A percentile compares a stretch with the other conserved stretches of the same genome.
Conservation (phyloP, 1,140 invertebrate genomes). For the Teleopsis dalmanni region DNA sequence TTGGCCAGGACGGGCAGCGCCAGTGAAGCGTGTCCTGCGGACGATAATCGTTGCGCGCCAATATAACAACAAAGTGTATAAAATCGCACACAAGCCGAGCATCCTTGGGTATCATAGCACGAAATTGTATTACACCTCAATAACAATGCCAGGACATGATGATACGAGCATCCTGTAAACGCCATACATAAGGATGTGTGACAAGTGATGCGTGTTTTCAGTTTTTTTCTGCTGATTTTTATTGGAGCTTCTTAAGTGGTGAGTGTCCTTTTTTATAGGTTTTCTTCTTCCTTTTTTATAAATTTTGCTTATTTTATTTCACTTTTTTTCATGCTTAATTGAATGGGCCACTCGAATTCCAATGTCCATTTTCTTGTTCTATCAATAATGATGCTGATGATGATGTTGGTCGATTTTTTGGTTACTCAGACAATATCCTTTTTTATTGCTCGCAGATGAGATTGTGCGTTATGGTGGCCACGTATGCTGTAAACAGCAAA, state of each 20-base stretch:
- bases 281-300: slow-evolving; percentile 4
- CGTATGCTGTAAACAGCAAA: too few relatives aligned
- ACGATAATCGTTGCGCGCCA: slow-evolving; percentile 9
- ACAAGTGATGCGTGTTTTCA: slow-evolving; percentile 45
- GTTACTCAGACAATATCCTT: too few relatives aligned
- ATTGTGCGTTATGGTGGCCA: too few relatives aligned
- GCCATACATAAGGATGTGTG: slow-evolving; percentile 28
- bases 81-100: neutral
- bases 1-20: neutral
- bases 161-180: slow-evolving; percentile 11
- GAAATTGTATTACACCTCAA: slow-evolving; percentile 45
- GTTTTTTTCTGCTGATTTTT: too few relatives aligned
- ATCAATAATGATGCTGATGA: neutral
- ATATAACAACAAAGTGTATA: slow-evolving; percentile 2
- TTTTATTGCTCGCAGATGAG: too few relatives aligned
- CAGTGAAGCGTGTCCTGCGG: neutral
- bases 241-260: slow-evolving; percentile 42
- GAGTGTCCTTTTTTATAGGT: slow-evolving; percentile 30
- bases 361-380: neutral
- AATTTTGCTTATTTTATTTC: slow-evolving; percentile 6
- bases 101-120: slow-evolving; percentile 18
- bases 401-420: neutral
- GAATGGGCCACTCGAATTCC: slow-evolving; percentile 33
- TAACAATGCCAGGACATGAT: slow-evolving; percentile 42
- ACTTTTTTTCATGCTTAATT: slow-evolving; percentile 39